These are phyloP conservation scores for Stenichneumon culpator DNA, from an alignment of 2,888 invertebrate species.

Conservation along the genomic window DNA sequence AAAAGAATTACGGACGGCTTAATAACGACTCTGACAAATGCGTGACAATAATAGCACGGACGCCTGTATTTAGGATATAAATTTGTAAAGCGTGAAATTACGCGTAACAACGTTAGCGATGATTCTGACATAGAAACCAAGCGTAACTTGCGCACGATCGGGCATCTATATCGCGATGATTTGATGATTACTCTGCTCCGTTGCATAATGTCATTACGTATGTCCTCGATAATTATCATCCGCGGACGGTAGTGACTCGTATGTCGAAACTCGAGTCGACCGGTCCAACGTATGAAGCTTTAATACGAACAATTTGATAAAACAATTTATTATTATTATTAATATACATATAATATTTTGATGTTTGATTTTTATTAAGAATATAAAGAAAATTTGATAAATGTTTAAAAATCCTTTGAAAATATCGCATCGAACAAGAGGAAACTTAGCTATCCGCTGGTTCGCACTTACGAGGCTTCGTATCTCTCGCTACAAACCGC, in stretches of 20 bases:
- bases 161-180: conserved; percentile 1
- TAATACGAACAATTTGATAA: too few relatives aligned
- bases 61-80: neutral
- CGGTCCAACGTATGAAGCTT: conserved; percentile 29
- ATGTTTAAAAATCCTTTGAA: neutral
- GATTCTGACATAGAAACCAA: conserved; percentile 30
- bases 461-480: conserved; percentile 50
- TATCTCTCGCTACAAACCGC: conserved; percentile 67
- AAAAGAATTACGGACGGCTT: conserved; percentile 31
- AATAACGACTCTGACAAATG: conserved; percentile 35
- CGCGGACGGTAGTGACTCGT: conserved; percentile 43
- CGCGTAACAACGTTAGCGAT: conserved; percentile 31
- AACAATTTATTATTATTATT: too few relatives aligned
- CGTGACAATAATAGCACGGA: conserved; percentile 3
- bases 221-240: conserved; percentile 58
- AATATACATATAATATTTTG: too few relatives aligned
- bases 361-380: too few relatives aligned
- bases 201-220: conserved; percentile 63
- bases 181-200: conserved; percentile 59
- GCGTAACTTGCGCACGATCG: conserved; percentile 5
- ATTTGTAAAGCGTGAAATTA: conserved; percentile 3
- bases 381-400: too few relatives aligned
- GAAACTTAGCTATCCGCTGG: neutral
- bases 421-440: neutral
- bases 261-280: conserved; percentile 43